Evolutionary conservation across 2,797 vertebrate genomes (phyloP).

Genomic region (Dallia pectoralis): DNA sequence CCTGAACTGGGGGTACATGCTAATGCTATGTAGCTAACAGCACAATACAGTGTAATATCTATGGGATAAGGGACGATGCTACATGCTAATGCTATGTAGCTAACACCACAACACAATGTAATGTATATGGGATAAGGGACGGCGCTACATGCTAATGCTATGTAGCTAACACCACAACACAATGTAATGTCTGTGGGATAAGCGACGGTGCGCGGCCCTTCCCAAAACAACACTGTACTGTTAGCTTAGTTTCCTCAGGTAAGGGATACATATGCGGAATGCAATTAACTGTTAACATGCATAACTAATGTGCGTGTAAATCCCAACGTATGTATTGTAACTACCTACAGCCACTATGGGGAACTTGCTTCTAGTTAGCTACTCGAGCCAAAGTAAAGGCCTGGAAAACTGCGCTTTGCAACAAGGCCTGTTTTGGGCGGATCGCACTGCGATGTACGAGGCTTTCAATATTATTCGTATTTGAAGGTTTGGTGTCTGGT

Average conservation of each 20-base stretch:
- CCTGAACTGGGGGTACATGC: neutral
- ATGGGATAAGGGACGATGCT: too few species aligned
- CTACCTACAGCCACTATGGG: neutral
- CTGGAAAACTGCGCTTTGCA: neutral
- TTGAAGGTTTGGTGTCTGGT: neutral
- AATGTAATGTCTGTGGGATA: too few species aligned
- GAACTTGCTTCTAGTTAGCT: neutral
- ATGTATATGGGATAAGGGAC: too few species aligned
- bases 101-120: too few species aligned
- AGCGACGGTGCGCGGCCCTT: neutral
- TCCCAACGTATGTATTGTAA: neutral
- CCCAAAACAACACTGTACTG: neutral
- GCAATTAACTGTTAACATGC: neutral
- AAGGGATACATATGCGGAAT: neutral
- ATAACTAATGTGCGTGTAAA: neutral
- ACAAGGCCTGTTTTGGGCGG: slow-evolving; percentile 2
- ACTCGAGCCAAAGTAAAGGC: neutral
- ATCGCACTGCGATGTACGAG: neutral
- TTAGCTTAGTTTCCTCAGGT: neutral
- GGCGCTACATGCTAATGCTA: too few species aligned
- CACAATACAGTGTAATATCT: neutral
- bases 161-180: neutral
- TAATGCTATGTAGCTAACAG: neutral
- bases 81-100: too few species aligned
- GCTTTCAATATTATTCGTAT: neutral